These are phyloP conservation scores for Benitochromis conjunctus DNA, from an alignment of 2,113 vertebrate species.

Conservation along the genomic window DNA sequence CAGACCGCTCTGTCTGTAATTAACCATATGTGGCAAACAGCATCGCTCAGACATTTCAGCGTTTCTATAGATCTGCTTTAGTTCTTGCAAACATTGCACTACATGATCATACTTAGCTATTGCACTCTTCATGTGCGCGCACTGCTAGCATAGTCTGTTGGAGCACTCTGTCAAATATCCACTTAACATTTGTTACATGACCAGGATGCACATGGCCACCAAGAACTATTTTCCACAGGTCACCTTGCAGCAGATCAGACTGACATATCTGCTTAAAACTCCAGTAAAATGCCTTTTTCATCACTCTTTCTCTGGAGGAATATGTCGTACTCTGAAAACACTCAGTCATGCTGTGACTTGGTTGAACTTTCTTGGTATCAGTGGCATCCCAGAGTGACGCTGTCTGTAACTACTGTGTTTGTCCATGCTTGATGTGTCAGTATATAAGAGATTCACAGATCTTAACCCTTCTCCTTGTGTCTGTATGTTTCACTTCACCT, in stretches of 20 bases:
- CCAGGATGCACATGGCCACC: conserved; percentile 62
- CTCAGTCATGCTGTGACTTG: conserved; percentile 15
- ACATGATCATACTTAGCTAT: conserved; percentile 61
- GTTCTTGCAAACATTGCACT: conserved; percentile 68
- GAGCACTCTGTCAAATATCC: conserved; percentile 71
- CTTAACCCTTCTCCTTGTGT: conserved; percentile 38
- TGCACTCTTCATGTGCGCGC: conserved; percentile 64
- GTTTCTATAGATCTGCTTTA: conserved; percentile 63
- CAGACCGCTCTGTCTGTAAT: conserved; percentile 31
- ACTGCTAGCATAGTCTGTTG: conserved; percentile 74
- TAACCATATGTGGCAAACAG: conserved; percentile 22
- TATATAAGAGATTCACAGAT: conserved; percentile 67
- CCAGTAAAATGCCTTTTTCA: conserved; percentile 41
- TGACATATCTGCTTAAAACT: conserved; percentile 3
- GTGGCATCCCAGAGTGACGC: conserved; percentile 62
- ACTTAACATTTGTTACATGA: conserved; percentile 66
- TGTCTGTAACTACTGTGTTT: conserved; percentile 68
- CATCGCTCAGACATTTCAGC: conserved; percentile 52
- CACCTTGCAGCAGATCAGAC: background rate
- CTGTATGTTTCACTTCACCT: conserved; percentile 33
- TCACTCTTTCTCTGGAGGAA: conserved; percentile 4
- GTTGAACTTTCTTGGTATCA: conserved; percentile 42
- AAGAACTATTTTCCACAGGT: conserved; percentile 26
- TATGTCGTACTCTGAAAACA: background rate
- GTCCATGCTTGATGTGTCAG: conserved; percentile 68